Evolutionary conservation across 2,888 invertebrate species (phyloP), one percentile per base, ranked within the genome.

Genomic region (Plebejus argus): DNA sequence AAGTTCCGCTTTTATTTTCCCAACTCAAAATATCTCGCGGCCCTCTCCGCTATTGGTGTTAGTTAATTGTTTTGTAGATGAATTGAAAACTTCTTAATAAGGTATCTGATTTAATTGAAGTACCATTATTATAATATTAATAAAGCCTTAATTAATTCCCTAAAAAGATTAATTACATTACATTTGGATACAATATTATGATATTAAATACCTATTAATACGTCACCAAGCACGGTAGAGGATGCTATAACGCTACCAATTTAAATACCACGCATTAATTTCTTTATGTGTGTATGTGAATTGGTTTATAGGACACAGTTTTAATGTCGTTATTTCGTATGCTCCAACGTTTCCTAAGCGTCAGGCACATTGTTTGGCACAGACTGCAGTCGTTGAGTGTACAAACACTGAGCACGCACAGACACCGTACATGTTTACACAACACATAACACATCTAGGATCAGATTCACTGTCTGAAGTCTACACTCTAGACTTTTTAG

Each of bases 401-500:
- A 20, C 58, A 58, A 58, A 58, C 58, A 58, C 20, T 8, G 58
- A 7, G 58, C 58, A 58, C n/a, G 20, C 20, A 58, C 58, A 58
- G 58, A 10, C 58, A 58, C 58, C 20, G 20, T 20, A 0, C n/a
- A 20, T 58, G 20, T 20, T 58, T 20, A 58, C 58, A 58, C 10
- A 7, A n/a, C 20, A 58, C 58, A 58, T 2, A n/a, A n/a, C n/a
- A n/a, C n/a, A n/a, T n/a, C n/a, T 58, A n/a, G 58, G n/a, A 8
- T 58, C 8, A 7, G 58, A 8, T 58, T 58, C 20, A 58, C n/a
- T 20, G 58, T n/a, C 58, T 20, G 20, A 58, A 20, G 58, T 58
- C 58, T 58, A 58, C 20, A n/a, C 20, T 58, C 20, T 58, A 58
- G 58, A 58, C 58, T 58, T n/a, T n/a, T n/a, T n/a, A n/a, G n/a